Evolutionary conservation across 2,797 vertebrate genomes (phyloP).

Genomic region (Arrhamphus sclerolepis): DNA sequence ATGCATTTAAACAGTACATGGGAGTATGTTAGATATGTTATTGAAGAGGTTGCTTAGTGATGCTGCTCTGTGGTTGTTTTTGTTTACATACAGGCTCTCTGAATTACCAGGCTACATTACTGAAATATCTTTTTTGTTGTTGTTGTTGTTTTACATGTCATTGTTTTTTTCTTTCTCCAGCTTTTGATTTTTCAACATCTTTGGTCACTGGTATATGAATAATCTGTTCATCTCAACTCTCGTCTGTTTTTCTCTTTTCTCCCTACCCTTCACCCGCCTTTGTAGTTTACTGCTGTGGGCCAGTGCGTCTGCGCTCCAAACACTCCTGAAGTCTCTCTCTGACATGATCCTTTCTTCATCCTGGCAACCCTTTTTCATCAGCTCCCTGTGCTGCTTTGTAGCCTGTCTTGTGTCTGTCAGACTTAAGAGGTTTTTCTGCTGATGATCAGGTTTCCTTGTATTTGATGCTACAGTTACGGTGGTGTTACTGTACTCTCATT

Average conservation of each 20-base stretch:
- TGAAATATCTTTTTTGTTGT: neutral
- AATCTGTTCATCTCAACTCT: slow-evolving; percentile 37
- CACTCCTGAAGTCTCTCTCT: slow-evolving; percentile 84
- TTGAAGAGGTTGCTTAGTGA: slow-evolving; percentile 17
- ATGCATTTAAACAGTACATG: slow-evolving; percentile 29
- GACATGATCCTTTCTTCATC: slow-evolving; percentile 70
- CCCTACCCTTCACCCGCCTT: slow-evolving; percentile 41
- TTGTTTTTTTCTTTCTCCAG: neutral
- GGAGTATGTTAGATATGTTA: slow-evolving; percentile 33
- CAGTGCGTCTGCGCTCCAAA: slow-evolving; percentile 88
- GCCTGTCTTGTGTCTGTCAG: slow-evolving; percentile 33
- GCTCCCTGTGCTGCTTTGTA: slow-evolving; percentile 23
- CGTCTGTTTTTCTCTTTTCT: slow-evolving; percentile 69
- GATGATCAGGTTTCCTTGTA: slow-evolving; percentile 20
- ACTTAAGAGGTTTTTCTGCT: slow-evolving; percentile 20
- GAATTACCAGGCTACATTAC: neutral
- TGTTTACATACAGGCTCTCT: neutral
- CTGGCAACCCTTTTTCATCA: slow-evolving; percentile 34
- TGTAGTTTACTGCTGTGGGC: slow-evolving; percentile 83
- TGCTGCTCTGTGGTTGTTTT: neutral
- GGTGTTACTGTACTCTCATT: neutral
- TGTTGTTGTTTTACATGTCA: neutral
- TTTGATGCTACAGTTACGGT: slow-evolving; percentile 8
- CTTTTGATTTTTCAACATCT: slow-evolving; percentile 36
- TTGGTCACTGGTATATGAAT: slow-evolving; percentile 1